Evolutionary conservation across 2,888 invertebrate genomes (phyloP).

Genomic region (Dasypogon diadema): DNA sequence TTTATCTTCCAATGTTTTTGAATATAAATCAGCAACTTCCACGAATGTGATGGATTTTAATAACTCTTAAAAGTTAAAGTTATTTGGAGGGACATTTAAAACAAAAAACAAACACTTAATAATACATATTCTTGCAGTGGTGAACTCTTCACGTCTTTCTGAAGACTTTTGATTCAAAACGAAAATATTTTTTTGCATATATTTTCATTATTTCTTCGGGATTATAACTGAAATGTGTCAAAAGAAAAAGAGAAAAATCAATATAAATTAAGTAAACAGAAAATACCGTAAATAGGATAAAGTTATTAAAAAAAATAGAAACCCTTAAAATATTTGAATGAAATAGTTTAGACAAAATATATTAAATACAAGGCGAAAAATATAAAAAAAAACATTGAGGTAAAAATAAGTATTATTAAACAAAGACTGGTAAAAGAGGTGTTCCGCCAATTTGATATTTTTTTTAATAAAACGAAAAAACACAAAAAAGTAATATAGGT

Average conservation of each 20-base stretch:
- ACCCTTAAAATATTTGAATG: conserved; percentile 15
- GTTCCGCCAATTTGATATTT: conserved; percentile 65
- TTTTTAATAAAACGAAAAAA: conserved; percentile 47
- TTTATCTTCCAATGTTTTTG: conserved; percentile 7
- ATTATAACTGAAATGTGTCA: conserved; percentile 12
- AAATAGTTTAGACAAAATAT: conserved; percentile 46
- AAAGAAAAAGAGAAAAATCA: conserved; percentile 41
- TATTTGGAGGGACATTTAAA: background rate
- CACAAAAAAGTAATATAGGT: conserved; percentile 47
- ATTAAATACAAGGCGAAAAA: conserved; percentile 27
- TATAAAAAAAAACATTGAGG: conserved; percentile 33
- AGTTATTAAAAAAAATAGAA: conserved; percentile 30
- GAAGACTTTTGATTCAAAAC: background rate
- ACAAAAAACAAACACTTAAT: conserved; percentile 9
- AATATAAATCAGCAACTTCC: background rate
- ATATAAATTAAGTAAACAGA: conserved; percentile 57
- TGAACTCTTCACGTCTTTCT: conserved; percentile 37
- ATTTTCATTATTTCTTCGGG: too few relatives aligned
- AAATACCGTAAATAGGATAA: conserved; percentile 47
- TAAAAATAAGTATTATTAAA: conserved; percentile 58
- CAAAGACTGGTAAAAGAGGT: conserved; percentile 69
- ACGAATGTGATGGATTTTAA: background rate
- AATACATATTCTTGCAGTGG: background rate
- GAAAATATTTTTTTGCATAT: background rate
- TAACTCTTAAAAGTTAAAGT: conserved; percentile 4